Conservation (phyloP, 2,797 vertebrate species). For the Selene dorsalis region DNA sequence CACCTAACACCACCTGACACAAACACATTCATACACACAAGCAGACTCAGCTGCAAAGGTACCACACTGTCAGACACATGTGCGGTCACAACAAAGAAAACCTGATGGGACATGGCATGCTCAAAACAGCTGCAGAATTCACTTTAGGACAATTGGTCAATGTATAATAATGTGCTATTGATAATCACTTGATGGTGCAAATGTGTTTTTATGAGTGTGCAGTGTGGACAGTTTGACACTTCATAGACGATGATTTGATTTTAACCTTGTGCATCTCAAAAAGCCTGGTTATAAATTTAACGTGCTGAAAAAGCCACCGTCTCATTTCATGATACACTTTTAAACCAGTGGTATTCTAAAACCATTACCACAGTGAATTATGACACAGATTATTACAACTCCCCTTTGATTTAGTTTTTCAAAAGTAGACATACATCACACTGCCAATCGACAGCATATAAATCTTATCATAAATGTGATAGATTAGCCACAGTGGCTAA, state of each 20-base stretch:
- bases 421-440: slow-evolving; percentile 76
- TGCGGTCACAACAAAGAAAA: slow-evolving; percentile 10
- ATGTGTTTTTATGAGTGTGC: slow-evolving; percentile 12
- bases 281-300: slow-evolving; percentile 30
- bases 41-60: neutral
- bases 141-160: neutral
- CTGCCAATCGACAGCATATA: slow-evolving; percentile 75
- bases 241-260: neutral
- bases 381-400: slow-evolving; percentile 75
- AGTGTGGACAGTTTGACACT: slow-evolving; percentile 8
- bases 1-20: slow-evolving; percentile 37
- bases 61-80: neutral
- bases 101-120: neutral
- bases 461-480: slow-evolving; percentile 82
- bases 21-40: slow-evolving; percentile 30
- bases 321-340: slow-evolving; percentile 50
- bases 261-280: slow-evolving; percentile 4
- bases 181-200: neutral
- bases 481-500: slow-evolving; percentile 79
- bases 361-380: slow-evolving; percentile 73
- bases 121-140: neutral
- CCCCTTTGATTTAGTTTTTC: slow-evolving; percentile 75
- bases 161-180: neutral
- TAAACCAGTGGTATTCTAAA: slow-evolving; percentile 59
- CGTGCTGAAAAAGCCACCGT: slow-evolving; percentile 16